phyloP scores from a whole-genome alignment of 2,888 invertebrate genomes.

The Ophion ellenae region DNA sequence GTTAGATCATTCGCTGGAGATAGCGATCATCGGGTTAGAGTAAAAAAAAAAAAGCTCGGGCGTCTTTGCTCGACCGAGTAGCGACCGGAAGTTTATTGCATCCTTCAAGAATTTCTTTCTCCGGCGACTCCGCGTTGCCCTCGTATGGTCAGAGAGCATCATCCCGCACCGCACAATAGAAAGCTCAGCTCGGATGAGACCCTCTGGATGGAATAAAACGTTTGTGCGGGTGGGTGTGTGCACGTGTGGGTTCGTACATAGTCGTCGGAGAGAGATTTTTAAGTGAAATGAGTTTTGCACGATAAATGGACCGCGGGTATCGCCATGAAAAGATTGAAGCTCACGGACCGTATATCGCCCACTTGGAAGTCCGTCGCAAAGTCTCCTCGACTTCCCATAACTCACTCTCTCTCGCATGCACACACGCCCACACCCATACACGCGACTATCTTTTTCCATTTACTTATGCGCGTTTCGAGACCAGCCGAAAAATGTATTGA shows the following conservation, averaged over 20 bases:
- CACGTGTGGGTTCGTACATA: neutral
- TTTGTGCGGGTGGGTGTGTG: neutral
- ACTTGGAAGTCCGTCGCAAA: neutral
- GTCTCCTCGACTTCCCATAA: neutral
- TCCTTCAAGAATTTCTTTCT: slow-evolving; percentile 22
- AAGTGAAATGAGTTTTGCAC: slow-evolving; percentile 63
- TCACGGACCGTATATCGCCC: slow-evolving; percentile 48
- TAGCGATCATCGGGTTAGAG: neutral
- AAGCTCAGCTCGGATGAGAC: slow-evolving; percentile 62
- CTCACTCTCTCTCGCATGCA: neutral
- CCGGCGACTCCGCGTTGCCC: slow-evolving; percentile 4
- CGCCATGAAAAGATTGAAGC: slow-evolving; percentile 61
- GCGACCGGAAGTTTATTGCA: neutral
- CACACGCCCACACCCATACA: neutral
- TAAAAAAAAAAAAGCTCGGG: neutral
- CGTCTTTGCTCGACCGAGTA: slow-evolving; percentile 27
- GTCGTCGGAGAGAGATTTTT: slow-evolving; percentile 43
- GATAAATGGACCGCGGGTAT: slow-evolving; percentile 52
- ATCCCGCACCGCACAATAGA: slow-evolving; percentile 62
- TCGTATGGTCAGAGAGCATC: slow-evolving; percentile 27
- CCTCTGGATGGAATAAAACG: slow-evolving; percentile 19
- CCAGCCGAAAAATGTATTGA: neutral
- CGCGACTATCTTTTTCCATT: neutral
- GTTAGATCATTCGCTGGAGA: neutral
- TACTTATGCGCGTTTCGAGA: neutral